A percentile compares a stretch with the other conserved stretches of the same genome.
Conservation (phyloP, 2,797 vertebrate genomes). For the Urosaurus nigricauda region DNA sequence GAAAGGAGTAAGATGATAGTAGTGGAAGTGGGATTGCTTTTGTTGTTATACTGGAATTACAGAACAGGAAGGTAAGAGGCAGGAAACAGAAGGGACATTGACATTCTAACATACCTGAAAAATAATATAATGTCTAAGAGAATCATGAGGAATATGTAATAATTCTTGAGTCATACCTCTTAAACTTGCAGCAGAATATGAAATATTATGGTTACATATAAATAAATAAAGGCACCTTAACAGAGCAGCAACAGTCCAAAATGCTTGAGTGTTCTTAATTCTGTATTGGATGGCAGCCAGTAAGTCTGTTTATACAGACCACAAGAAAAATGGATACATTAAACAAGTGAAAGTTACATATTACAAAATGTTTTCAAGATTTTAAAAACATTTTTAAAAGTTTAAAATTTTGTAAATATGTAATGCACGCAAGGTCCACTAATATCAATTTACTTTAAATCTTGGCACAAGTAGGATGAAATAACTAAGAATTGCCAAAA, state of each 20-base stretch:
- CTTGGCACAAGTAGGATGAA: background rate
- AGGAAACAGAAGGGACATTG: too few species aligned
- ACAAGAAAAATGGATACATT: background rate
- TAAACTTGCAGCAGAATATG: background rate
- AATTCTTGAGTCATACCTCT: background rate
- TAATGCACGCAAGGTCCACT: background rate
- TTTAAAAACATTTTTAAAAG: background rate
- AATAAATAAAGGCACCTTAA: constrained; percentile 1
- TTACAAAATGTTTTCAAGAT: too few species aligned
- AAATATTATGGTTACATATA: background rate
- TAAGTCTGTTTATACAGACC: background rate
- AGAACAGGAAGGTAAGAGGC: too few species aligned
- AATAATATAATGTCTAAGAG: too few species aligned
- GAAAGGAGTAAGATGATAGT: too few species aligned
- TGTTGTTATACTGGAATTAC: too few species aligned
- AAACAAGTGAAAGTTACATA: constrained; percentile 24
- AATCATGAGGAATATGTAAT: background rate
- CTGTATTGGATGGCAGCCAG: background rate
- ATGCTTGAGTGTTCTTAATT: background rate
- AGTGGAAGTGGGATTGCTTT: too few species aligned
- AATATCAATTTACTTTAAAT: constrained; percentile 1
- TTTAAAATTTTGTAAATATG: background rate
- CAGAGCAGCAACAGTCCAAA: background rate
- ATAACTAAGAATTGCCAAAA: background rate
- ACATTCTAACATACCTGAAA: too few species aligned